A percentile compares a stretch with the other conserved stretches of the same genome.
These are phyloP conservation scores for Tipula unca DNA, from an alignment of 2,888 invertebrate genomes.

Conservation along the genomic window DNA sequence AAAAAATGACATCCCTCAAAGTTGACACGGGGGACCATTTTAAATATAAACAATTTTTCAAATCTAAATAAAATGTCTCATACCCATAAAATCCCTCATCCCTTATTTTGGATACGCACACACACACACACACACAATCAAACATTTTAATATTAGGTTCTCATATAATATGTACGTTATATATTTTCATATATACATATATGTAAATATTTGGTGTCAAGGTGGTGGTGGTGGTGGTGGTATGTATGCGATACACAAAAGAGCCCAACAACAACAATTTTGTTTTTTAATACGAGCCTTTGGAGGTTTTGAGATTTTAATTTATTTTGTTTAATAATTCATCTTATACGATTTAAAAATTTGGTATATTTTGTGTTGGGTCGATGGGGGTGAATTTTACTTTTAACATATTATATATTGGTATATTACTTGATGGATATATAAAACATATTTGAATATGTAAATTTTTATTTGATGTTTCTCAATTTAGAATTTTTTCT, in stretches of 20 bases:
- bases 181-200: not conserved
- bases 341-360: not conserved
- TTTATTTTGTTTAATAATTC: not conserved
- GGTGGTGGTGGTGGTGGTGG: not conserved
- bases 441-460: not conserved
- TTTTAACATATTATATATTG: not conserved
- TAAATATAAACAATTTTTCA: slow-evolving; percentile 14
- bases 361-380: not conserved
- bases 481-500: not conserved
- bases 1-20: slow-evolving; percentile 14
- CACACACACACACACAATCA: not conserved
- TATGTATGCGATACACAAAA: not conserved
- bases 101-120: not conserved
- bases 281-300: not conserved
- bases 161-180: not conserved
- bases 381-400: not conserved
- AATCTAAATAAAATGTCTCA: not conserved
- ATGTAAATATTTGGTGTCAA: not conserved
- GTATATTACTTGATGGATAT: not conserved
- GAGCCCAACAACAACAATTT: not conserved
- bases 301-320: slow-evolving; percentile 1
- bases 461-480: not conserved
- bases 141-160: not conserved
- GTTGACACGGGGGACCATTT: not conserved
- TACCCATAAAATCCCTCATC: not conserved